Base-by-base conservation (phyloP, 2,888 invertebrate species). In the Rhagophthalmus giganteus region DNA sequence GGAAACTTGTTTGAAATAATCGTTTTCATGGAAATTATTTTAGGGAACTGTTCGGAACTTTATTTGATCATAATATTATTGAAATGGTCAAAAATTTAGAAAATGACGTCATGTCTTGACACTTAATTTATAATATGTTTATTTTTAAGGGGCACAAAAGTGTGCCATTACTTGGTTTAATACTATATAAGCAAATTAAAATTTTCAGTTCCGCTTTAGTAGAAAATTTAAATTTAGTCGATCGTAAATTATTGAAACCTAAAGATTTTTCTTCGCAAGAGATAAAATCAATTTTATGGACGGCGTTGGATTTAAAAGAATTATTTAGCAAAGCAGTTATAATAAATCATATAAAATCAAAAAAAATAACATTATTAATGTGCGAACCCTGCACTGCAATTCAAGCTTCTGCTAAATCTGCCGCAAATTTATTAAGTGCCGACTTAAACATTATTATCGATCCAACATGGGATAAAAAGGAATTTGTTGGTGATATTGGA, bases 241-340 rank as follows among this genome's bases (percentile, higher is more conserved):
- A 47, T 12, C 40, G 55, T 24, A 45, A 50, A 44, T 55, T 25
- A 26, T 15, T 53, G 2, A 13, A 10, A 8, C 49, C 57, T 8
- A 26, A 9, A 20, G 40, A 40, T 47, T 44, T 57, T 7, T 28
- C 42, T 5, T 7, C 32, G 6, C 5, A 26, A 11, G 57, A 57
- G 41, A 39, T 55, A 16, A 55, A 57, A 53, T 55, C 57, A 1
- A 12, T 57, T 20, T 27, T 57, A 14, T 57, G 57, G 57, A 57
- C 57, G 15, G 57, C 55, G 8, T 28, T 53, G 2, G 57, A 57
- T 28, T 39, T 57, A 10, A 47, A 48, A 11, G 13, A 37, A 10
- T 9, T 54, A 8, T 10, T 8, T 24, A 28, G 25, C 10, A 37
- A 10, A 34, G 48, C 6, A n/a, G 8, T 9, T 11, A 12, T 34